These are phyloP conservation scores for Molossus alvarezi DNA, from an alignment of 2,797 vertebrate genomes.

Conservation along the genomic window DNA sequence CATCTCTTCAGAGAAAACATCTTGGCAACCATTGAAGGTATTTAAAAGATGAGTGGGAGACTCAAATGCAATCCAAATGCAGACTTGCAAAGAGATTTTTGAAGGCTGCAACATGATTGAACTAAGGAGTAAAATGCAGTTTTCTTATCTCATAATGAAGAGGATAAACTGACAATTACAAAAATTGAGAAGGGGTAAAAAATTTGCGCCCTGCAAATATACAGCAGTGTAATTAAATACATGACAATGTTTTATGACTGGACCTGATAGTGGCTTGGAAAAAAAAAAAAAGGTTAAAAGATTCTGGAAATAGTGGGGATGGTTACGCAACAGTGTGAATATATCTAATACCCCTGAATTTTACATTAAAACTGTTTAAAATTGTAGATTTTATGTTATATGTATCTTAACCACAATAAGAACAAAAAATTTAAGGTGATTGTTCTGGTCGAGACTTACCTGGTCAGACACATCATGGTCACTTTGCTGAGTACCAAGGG, in stretches of 20 bases:
- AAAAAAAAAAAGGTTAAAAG: conserved; percentile 20
- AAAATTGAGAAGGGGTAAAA: not conserved
- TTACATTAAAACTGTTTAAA: not conserved
- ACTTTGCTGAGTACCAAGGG: not conserved
- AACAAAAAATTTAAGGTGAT: no score
- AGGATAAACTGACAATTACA: conserved; percentile 22
- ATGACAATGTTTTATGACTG: not conserved
- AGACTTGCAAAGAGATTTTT: not conserved
- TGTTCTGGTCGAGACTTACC: not conserved
- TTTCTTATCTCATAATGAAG: not conserved
- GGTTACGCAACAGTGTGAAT: not conserved
- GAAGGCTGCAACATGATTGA: not conserved
- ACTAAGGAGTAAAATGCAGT: not conserved
- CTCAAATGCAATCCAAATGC: not conserved
- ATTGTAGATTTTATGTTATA: not conserved
- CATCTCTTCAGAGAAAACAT: not conserved
- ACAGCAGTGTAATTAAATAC: not conserved
- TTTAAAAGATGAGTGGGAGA: not conserved
- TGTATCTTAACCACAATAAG: not conserved
- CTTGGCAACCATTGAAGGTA: not conserved
- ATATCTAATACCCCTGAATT: not conserved
- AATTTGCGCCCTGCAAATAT: not conserved
- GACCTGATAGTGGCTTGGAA: not conserved
- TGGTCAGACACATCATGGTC: not conserved
- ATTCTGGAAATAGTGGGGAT: not conserved